phyloP scores from a whole-genome alignment of 2,888 invertebrate species.

The Gisinianus flammeolus region DNA sequence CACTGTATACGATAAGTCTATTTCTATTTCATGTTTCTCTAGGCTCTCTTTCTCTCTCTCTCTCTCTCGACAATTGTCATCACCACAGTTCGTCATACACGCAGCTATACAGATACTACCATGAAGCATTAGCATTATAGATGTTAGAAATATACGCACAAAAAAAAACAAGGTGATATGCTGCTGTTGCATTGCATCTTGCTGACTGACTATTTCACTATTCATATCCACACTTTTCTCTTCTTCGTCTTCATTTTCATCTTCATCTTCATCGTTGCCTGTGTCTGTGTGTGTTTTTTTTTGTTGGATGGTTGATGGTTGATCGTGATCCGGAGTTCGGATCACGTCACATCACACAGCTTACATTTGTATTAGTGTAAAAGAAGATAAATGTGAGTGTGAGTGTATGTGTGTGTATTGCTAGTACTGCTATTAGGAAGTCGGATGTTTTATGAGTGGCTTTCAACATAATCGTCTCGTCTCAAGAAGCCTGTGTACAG shows the following conservation, averaged over 20 bases:
- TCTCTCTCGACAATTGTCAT: background rate
- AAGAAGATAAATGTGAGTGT: background rate
- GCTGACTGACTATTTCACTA: background rate
- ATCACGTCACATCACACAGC: background rate
- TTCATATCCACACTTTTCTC: background rate
- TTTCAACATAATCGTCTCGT: background rate
- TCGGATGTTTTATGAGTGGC: background rate
- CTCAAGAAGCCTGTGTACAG: background rate
- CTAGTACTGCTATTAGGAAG: background rate
- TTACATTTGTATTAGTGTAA: background rate
- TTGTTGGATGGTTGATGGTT: too few relatives aligned
- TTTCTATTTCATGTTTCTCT: too few relatives aligned
- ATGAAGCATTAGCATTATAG: too few relatives aligned
- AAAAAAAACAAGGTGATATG: background rate
- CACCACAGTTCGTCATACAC: background rate
- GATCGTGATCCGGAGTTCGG: background rate
- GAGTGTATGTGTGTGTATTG: background rate
- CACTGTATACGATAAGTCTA: too few relatives aligned
- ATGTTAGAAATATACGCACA: background rate
- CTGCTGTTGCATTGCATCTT: too few relatives aligned
- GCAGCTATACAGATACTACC: too few relatives aligned
- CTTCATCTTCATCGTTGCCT: background rate
- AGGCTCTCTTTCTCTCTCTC: too few relatives aligned
- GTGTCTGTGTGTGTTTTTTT: too few relatives aligned
- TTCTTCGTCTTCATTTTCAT: too few relatives aligned